phyloP scores from a whole-genome alignment of 2,797 vertebrate species.

The Enteromius treurensis region DNA sequence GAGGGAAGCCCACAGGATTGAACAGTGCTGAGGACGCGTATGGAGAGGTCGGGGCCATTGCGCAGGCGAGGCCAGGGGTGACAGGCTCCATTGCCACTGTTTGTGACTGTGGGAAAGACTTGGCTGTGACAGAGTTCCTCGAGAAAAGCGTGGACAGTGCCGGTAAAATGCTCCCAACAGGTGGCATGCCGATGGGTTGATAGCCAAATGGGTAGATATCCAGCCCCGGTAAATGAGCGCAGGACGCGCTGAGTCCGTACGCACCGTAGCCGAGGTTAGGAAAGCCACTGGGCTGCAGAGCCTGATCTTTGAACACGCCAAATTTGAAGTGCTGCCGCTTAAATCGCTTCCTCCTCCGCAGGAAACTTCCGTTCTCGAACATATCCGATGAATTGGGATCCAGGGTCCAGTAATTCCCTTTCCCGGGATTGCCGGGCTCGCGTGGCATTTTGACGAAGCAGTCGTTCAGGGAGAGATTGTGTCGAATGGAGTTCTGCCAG shows the following conservation, averaged over 20 bases:
- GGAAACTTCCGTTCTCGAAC: conserved; percentile 91
- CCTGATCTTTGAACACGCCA: conserved; percentile 75
- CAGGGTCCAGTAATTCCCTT: conserved; percentile 90
- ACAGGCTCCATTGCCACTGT: conserved; percentile 70
- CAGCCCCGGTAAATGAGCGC: conserved; percentile 75
- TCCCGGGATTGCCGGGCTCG: conserved; percentile 88
- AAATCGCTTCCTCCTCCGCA: conserved; percentile 87
- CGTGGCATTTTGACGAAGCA: conserved; percentile 85
- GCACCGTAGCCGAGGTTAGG: conserved; percentile 70
- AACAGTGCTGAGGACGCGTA: conserved; percentile 72
- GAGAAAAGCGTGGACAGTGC: conserved; percentile 80
- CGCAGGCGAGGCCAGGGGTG: conserved; percentile 63
- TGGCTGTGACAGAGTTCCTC: conserved; percentile 72
- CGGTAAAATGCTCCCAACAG: conserved; percentile 77
- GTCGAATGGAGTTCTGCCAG: conserved; percentile 86
- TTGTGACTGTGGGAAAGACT: conserved; percentile 73
- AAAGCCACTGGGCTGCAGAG: conserved; percentile 69
- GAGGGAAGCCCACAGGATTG: conserved; percentile 72
- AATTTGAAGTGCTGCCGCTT: conserved; percentile 80
- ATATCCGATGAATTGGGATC: conserved; percentile 90
- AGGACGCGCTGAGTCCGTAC: conserved; percentile 71
- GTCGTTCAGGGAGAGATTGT: conserved; percentile 86
- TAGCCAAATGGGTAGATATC: conserved; percentile 75
- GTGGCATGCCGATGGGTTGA: conserved; percentile 72
- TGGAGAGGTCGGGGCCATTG: conserved; percentile 64